phyloP scores from a whole-genome alignment of 2,797 vertebrate genomes.

The Siniperca obscura region DNA sequence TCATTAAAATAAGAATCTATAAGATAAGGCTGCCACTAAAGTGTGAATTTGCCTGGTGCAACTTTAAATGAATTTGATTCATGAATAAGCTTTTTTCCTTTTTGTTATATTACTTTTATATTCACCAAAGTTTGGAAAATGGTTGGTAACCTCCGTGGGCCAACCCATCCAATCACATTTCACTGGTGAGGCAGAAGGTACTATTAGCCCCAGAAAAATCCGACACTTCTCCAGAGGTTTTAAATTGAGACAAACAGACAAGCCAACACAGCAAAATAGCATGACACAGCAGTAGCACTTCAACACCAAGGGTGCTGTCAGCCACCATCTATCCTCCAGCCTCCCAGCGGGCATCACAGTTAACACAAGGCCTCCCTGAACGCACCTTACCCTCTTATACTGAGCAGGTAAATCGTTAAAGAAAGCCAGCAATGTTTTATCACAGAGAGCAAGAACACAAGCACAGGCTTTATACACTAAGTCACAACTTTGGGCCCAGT shows the following conservation, averaged over 20 bases:
- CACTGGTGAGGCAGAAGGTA: conserved; percentile 45
- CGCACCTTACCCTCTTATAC: conserved; percentile 38
- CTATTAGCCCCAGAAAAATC: conserved; percentile 71
- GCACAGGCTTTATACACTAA: conserved; percentile 18
- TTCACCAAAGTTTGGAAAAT: not conserved
- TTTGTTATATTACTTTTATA: conserved; percentile 1
- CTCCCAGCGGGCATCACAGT: conserved; percentile 61
- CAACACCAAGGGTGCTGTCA: conserved; percentile 74
- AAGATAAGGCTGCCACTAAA: not conserved
- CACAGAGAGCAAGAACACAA: conserved; percentile 12
- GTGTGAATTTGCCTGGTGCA: not conserved
- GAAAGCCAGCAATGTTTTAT: conserved; percentile 11
- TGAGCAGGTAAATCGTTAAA: conserved; percentile 48
- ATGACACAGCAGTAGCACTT: conserved; percentile 79
- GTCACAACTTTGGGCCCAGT: conserved; percentile 32
- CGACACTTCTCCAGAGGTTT: conserved; percentile 63
- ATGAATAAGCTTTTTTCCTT: not conserved
- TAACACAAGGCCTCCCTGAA: conserved; percentile 52
- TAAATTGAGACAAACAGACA: conserved; percentile 78
- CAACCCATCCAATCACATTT: conserved; percentile 54
- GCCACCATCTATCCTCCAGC: conserved; percentile 73
- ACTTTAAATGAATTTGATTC: not conserved
- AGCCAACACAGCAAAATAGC: conserved; percentile 58
- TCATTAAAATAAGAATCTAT: not conserved
- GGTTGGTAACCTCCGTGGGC: conserved; percentile 20